Base-by-base conservation (phyloP, 2,113 vertebrate genomes). In the Leptocoma aspasia region DNA sequence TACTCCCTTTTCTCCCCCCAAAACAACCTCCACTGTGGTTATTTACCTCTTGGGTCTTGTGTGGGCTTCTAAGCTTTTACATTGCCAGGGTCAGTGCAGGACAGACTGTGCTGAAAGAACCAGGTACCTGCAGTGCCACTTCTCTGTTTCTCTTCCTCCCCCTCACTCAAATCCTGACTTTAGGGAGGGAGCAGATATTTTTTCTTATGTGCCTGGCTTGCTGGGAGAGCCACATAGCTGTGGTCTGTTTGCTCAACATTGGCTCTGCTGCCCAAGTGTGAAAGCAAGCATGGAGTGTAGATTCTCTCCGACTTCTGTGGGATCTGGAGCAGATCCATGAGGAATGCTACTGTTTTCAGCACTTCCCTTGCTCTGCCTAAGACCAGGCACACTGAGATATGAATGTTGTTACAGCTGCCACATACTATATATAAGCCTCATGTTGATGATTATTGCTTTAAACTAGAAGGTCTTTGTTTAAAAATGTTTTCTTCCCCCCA, bases 331-430 rank as follows among this genome's bases (percentile, higher is more conserved):
- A 12, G 65, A 78, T 96, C 90, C 92, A 93, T 90, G 92, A 94
- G 61, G 60, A 95, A 83, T 83, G 92, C 94, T 95, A 94, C 95
- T 76, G 75, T 92, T 95, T 96, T 96, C 93, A 96, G 93, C 95
- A 92, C 93, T 94, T 96, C 60, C 60, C 61, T 79, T 89, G n/a
- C 90, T 94, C 52, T 96, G 92, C 71, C 63, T 90, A 27, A 83
- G 90, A 86, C 82, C 76, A 92, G 79, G 68, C 94, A 93, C 69
- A 75, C 21, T 64, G 90, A 89, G 95, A 96, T 94, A 92, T 14
- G 77, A 90, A 61, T 90, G 88, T 90, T 97, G 64, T 96, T 96
- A 87, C 92, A 96, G 95, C 90, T 96, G 93, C 86, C 65, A 70
- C 65, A 37, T 63, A 44, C 59, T 91, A 70, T 82, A 56, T 77